Base-by-base conservation (phyloP, 64 coral and sea anemone genomes). In the Pocillopora damicornis region DNA sequence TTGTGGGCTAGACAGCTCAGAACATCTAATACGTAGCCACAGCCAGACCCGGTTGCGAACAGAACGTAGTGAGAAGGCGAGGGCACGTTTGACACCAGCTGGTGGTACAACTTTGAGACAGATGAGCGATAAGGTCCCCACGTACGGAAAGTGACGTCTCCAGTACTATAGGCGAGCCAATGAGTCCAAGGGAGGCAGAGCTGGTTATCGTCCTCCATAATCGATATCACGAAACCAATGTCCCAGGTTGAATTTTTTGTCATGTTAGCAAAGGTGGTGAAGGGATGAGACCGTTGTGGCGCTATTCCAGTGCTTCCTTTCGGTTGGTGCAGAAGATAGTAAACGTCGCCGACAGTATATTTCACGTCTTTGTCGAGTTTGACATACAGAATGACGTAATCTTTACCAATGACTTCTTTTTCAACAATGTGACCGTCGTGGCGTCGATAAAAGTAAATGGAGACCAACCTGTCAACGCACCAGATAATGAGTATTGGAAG, bases 71-170 rank as follows among this genome's bases (percentile, higher is more conserved):
- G 79, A 0, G 91, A 61, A 0, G 85, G 38, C 6, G 86, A 16
- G 15, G 35, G 60, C 14, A 14, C 25, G 14, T 76, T 16, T 37
- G 78, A n/a, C 22, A 73, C 20, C 15, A 93, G 86, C 25, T 60
- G 59, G 8, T 76, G 10, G 15, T 93, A 86, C 26, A 93, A 69
- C 59, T 77, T 63, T 71, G 59, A 75, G 20, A 93, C 91, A 17
- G 91, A 83, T 9, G 91, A 93, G 15, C 91, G 91, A 67, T 93
- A 93, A 59, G 91, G 91, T 35, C 91, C 91, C 91, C 91, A 93
- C 11, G 61, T 58, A 17, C 88, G 79, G 34, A 93, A 62, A 20
- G 71, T 35, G 10, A 12, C 20, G 11, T 69, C 35, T 15, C 74
- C 60, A 0, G 88, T 61, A 58, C 15, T 74, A 4, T 64, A 30